Base-by-base conservation (phyloP, 2,888 invertebrate genomes). In the Clitarchus hookeri region DNA sequence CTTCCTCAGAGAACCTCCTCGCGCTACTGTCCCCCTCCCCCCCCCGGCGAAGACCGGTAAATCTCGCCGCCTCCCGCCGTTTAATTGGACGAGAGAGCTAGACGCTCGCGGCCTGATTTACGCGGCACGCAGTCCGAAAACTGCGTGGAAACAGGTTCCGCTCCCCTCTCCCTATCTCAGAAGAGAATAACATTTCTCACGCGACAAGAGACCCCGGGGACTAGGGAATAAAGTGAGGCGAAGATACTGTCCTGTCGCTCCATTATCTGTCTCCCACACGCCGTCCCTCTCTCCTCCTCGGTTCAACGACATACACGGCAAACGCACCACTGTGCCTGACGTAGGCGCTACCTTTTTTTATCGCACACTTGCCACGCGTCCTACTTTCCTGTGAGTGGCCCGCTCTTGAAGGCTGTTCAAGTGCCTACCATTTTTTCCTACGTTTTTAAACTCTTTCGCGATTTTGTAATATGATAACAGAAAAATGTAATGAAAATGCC, bases 241-340 rank as follows among this genome's bases (percentile, higher is more conserved):
- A 65, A 65, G 65, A n/a, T 65, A 65, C 65, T 19, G 19, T 65
- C 65, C 65, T 8, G 65, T n/a, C 65, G n/a, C 65, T n/a, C 65
- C 65, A 65, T 65, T 65, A 65, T 65, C 65, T 65, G 65, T 65
- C 65, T 65, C 65, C 65, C 65, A 65, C 65, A 65, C n/a, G n/a
- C 23, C 19, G 23, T 3, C n/a, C n/a, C 8, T 0, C 65, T 13
- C 48, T 16, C 12, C 12, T 1, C 12, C 48, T 6, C 23, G 65
- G 65, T 65, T 65, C 65, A 65, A 65, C 65, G 65, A 65, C 65
- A 65, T n/a, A 6, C 65, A 2, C 23, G 19, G 48, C 12, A 8
- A 8, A 48, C 11, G 48, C 11, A 48, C 36, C 48, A 48, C 48
- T 11, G 48, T 16, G 48, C 6, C 48, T 65, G 65, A 65, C 8